phyloP scores from a whole-genome alignment of 2,888 invertebrate genomes.

The Tribolium freemani region DNA sequence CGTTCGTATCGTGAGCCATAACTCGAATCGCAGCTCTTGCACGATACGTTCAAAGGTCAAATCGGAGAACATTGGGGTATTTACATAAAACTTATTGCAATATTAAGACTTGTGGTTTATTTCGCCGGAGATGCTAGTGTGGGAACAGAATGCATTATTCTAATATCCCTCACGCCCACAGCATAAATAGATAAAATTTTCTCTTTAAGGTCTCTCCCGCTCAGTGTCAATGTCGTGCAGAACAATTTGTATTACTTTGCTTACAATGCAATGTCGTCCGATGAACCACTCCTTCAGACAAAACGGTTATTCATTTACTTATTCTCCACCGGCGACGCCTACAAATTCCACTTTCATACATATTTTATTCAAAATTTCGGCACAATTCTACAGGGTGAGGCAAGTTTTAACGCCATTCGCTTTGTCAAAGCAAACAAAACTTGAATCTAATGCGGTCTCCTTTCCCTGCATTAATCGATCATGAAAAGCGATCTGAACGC shows the following conservation, averaged over 20 bases:
- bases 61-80: constrained; percentile 38
- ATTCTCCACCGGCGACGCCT: constrained; percentile 27
- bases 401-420: too few relatives aligned
- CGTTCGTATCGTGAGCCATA: constrained; percentile 33
- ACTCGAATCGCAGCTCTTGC: constrained; percentile 4
- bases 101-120: constrained; percentile 50
- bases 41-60: constrained; percentile 35
- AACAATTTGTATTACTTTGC: constrained; percentile 42
- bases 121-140: constrained; percentile 44
- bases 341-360: constrained; percentile 12
- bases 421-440: too few relatives aligned
- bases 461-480: background rate
- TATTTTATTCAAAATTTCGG: background rate
- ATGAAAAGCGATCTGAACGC: constrained; percentile 18
- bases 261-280: constrained; percentile 41
- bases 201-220: constrained; percentile 30
- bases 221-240: constrained; percentile 54
- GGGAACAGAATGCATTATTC: constrained; percentile 54
- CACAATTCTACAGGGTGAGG: too few relatives aligned
- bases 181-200: constrained; percentile 52
- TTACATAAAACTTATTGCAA: constrained; percentile 45
- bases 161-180: constrained; percentile 53
- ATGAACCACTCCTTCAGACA: constrained; percentile 41
- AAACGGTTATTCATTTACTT: constrained; percentile 31
- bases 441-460: background rate